Percentiles rank a stretch among this genome's conserved stretches.
These are phyloP conservation scores for Pelvicachromis taeniatus DNA, from an alignment of 2,113 vertebrate species.

Conservation along the genomic window DNA sequence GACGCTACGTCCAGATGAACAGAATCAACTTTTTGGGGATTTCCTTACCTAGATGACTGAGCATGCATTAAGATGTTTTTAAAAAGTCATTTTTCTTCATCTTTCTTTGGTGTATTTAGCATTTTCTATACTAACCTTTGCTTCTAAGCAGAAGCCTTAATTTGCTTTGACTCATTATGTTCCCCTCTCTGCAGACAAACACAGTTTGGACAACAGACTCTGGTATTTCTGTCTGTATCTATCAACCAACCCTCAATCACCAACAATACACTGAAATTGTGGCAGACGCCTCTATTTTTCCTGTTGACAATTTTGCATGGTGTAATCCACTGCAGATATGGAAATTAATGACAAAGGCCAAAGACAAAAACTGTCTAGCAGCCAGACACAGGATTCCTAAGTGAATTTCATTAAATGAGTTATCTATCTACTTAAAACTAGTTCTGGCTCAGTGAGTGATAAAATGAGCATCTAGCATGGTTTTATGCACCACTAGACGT, in stretches of 20 bases:
- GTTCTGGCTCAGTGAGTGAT: slow-evolving; percentile 54
- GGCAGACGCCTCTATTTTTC: neutral
- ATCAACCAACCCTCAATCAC: neutral
- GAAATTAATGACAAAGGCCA: neutral
- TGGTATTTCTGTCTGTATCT: neutral
- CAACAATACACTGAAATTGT: neutral
- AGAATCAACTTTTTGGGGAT: neutral
- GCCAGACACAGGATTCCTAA: slow-evolving; percentile 23
- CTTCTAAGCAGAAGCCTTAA: neutral
- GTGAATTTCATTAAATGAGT: slow-evolving; percentile 44
- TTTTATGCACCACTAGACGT: slow-evolving; percentile 38
- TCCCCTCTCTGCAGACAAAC: neutral
- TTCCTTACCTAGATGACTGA: neutral
- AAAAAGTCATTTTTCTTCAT: neutral
- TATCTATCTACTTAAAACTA: slow-evolving; percentile 44
- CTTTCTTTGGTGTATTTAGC: neutral
- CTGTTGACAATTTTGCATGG: neutral
- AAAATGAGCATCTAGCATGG: slow-evolving; percentile 45
- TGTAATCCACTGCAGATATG: neutral
- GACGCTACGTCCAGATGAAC: neutral
- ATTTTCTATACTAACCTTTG: neutral
- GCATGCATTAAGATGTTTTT: neutral
- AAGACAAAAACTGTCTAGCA: neutral
- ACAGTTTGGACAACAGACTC: neutral
- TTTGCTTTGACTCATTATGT: neutral